phyloP scores from a whole-genome alignment of 2,888 invertebrate genomes.

The Alloplasta piceator region DNA sequence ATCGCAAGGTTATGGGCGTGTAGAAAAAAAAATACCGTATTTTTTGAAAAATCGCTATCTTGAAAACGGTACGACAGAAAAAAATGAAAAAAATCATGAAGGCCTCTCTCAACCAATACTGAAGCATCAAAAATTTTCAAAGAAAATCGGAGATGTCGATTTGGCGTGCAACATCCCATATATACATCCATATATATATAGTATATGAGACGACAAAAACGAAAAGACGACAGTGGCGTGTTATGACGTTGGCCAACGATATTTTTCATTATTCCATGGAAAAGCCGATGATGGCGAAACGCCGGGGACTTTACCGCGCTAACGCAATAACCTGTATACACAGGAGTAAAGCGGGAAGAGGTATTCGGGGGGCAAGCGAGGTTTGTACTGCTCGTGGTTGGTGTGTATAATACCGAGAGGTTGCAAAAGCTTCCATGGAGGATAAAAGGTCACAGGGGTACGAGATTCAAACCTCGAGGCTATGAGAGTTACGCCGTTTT shows the following conservation, averaged over 20 bases:
- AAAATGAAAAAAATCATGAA: too few relatives aligned
- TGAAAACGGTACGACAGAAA: too few relatives aligned
- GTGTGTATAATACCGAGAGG: conserved; percentile 32
- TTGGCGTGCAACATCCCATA: too few relatives aligned
- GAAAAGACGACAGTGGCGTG: conserved; percentile 8
- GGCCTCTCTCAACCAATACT: too few relatives aligned
- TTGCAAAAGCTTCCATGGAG: conserved; percentile 4
- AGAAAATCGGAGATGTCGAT: too few relatives aligned
- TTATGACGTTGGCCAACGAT: conserved; percentile 54
- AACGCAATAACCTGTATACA: conserved; percentile 67
- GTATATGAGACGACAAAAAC: too few relatives aligned
- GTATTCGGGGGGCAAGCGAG: conserved; percentile 6
- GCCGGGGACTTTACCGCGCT: conserved; percentile 62
- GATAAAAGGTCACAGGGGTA: too few relatives aligned
- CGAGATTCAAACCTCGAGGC: not conserved
- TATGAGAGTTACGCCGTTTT: not conserved
- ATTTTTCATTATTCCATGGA: conserved; percentile 69
- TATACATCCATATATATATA: too few relatives aligned
- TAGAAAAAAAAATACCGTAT: too few relatives aligned
- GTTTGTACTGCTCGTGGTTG: conserved; percentile 11
- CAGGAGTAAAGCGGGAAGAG: conserved; percentile 13
- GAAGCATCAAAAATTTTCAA: too few relatives aligned
- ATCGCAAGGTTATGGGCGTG: too few relatives aligned
- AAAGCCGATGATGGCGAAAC: conserved; percentile 66
- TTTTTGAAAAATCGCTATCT: too few relatives aligned